Conservation (phyloP, 2,888 invertebrate genomes). For the Lasioglossum vierecki region DNA sequence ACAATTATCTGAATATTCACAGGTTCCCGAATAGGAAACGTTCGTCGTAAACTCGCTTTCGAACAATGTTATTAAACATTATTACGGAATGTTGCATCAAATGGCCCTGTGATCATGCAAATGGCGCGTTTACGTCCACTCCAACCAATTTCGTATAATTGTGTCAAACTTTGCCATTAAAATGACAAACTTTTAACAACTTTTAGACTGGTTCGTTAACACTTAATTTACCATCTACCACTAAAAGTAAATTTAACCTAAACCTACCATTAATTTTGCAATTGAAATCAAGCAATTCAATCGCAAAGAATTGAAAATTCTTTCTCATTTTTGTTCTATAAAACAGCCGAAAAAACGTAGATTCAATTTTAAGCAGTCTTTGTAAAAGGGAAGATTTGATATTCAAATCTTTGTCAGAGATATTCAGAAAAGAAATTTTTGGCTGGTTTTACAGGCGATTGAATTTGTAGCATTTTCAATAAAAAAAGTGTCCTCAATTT, state of each 20-base stretch:
- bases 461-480: no score
- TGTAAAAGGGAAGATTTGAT: no score
- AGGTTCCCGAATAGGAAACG: conserved; percentile 14
- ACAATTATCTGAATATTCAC: conserved; percentile 47
- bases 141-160: not conserved
- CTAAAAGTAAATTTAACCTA: not conserved
- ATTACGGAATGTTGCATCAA: not conserved
- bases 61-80: not conserved
- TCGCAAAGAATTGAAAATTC: no score
- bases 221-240: not conserved
- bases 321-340: no score
- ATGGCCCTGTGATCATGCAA: not conserved
- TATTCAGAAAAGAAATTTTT: no score
- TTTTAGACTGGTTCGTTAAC: not conserved
- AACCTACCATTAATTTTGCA: not conserved
- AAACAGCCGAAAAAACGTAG: no score
- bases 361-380: no score
- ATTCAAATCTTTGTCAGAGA: no score
- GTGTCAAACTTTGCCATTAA: not conserved
- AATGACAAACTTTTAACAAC: not conserved
- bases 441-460: no score
- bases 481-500: no score
- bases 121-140: not conserved
- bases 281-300: no score
- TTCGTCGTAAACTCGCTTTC: not conserved